Conservation (phyloP, 2,888 invertebrate species). For the Agrochola circellaris region DNA sequence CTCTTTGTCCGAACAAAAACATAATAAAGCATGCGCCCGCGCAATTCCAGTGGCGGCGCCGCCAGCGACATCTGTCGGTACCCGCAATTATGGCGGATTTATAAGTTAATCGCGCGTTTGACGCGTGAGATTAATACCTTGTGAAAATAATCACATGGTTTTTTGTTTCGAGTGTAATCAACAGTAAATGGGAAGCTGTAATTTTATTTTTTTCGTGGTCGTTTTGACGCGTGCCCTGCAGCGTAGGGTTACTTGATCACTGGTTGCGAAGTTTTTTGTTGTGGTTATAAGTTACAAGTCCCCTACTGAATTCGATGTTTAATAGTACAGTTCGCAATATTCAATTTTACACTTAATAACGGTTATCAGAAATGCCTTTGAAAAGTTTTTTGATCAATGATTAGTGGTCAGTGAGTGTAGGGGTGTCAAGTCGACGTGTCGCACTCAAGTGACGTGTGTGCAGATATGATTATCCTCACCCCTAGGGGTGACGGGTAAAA, state of each 20-base stretch:
- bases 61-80: constrained; percentile 81
- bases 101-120: constrained; percentile 80
- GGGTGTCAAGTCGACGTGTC: constrained; percentile 81
- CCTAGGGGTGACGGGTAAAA: constrained; percentile 77
- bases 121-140: constrained; percentile 75
- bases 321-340: constrained; percentile 59
- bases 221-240: constrained; percentile 74
- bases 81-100: constrained; percentile 78
- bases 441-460: constrained; percentile 83
- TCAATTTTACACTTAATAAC: constrained; percentile 71
- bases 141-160: constrained; percentile 79
- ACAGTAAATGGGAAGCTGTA: constrained; percentile 74
- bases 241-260: constrained; percentile 78
- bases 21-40: constrained; percentile 76
- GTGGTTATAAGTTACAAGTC: constrained; percentile 85
- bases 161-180: constrained; percentile 76
- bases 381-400: constrained; percentile 74
- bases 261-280: constrained; percentile 82
- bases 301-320: constrained; percentile 50
- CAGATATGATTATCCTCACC: constrained; percentile 86
- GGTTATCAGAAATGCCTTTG: constrained; percentile 64
- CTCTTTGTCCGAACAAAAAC: constrained; percentile 76
- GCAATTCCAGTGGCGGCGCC: constrained; percentile 79
- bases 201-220: constrained; percentile 76
- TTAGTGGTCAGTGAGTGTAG: constrained; percentile 80